phyloP scores from a whole-genome alignment of 2,797 vertebrate species.

The Microctenopoma steveboyesi region DNA sequence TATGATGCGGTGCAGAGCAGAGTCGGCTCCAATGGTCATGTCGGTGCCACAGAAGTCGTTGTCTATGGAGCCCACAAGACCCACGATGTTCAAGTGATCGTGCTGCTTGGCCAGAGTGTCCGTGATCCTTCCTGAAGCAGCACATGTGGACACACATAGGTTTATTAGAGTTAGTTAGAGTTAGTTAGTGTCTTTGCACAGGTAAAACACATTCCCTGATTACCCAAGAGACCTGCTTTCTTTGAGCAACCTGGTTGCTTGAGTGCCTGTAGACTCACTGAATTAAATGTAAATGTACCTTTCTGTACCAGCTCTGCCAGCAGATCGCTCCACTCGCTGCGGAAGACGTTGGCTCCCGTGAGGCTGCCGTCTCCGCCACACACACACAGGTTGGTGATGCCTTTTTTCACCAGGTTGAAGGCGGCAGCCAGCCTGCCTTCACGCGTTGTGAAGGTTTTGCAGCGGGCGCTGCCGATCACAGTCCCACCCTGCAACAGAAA shows the following conservation, averaged over 20 bases:
- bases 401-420: constrained; percentile 90
- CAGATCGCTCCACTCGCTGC: constrained; percentile 90
- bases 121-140: constrained; percentile 87
- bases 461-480: constrained; percentile 94
- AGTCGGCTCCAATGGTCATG: constrained; percentile 97
- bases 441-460: constrained; percentile 89
- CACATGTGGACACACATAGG: background rate
- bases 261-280: no score
- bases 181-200: no score
- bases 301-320: constrained; percentile 88
- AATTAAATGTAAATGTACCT: constrained; percentile 72
- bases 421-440: constrained; percentile 89
- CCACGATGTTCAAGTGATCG: constrained; percentile 90
- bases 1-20: constrained; percentile 93
- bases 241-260: no score
- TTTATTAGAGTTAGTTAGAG: no score
- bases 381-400: constrained; percentile 96
- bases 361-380: constrained; percentile 97
- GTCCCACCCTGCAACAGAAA: constrained; percentile 88
- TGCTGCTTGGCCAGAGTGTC: constrained; percentile 83
- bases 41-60: constrained; percentile 98
- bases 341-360: constrained; percentile 94
- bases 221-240: no score
- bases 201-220: no score
- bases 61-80: constrained; percentile 96